phyloP scores from a whole-genome alignment of 2,113 vertebrate species.

The Lepidothrix coronata region DNA sequence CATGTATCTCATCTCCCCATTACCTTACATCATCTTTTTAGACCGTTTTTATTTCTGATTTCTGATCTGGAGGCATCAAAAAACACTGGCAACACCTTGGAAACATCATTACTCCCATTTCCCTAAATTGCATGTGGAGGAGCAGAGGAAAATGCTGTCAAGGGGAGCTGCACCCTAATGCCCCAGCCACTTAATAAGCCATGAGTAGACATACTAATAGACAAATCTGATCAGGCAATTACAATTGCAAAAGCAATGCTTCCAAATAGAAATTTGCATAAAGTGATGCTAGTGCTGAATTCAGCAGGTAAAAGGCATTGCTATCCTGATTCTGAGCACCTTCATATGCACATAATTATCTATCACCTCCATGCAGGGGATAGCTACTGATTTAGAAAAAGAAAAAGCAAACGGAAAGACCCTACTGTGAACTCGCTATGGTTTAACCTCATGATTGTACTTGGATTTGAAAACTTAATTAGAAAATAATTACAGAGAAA shows the following conservation, averaged over 20 bases:
- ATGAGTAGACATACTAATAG: not conserved
- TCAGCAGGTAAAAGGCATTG: not conserved
- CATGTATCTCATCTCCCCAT: not conserved
- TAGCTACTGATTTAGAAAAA: not conserved
- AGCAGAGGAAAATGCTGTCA: not conserved
- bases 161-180: not conserved
- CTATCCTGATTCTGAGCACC: not conserved
- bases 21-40: not conserved
- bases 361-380: not conserved
- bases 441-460: not conserved
- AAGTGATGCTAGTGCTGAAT: not conserved
- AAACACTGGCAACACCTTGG: not conserved
- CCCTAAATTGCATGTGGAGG: not conserved
- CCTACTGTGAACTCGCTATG: not conserved
- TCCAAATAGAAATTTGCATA: not conserved
- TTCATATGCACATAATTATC: not conserved
- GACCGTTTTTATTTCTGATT: not conserved
- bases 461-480: conserved; percentile 28
- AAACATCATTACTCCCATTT: not conserved
- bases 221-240: not conserved
- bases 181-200: not conserved
- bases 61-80: not conserved
- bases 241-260: not conserved
- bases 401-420: not conserved
- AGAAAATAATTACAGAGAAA: conserved; percentile 40